Percentiles rank a stretch among this genome's conserved stretches.
Conservation (phyloP, 2,113 vertebrate genomes). For the Poicephalus gulielmi region DNA sequence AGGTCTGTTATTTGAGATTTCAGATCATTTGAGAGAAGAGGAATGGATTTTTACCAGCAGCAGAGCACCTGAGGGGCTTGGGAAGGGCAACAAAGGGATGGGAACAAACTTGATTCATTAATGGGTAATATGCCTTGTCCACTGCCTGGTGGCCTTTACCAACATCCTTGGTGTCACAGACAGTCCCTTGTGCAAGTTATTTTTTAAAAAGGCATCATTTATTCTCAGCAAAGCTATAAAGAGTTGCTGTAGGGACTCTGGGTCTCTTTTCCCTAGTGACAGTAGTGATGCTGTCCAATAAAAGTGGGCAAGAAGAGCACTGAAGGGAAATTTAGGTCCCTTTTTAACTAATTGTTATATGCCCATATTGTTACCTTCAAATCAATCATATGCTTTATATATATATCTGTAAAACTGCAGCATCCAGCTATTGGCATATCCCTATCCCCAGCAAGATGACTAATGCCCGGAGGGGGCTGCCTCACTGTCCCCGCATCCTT, state of each 20-base stretch:
- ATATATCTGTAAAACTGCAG: neutral
- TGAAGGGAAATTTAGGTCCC: neutral
- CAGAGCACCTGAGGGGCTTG: neutral
- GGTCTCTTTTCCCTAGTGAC: neutral
- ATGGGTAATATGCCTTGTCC: neutral
- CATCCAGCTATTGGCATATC: rapidly evolving
- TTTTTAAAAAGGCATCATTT: neutral
- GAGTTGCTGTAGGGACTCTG: neutral
- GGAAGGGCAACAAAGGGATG: neutral
- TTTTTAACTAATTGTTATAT: neutral
- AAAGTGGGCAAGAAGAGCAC: neutral
- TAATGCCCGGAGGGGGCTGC: rapidly evolving
- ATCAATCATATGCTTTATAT: neutral
- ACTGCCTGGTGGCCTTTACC: neutral
- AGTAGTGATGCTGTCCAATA: neutral
- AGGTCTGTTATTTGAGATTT: neutral
- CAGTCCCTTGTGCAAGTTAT: neutral
- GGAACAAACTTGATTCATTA: neutral
- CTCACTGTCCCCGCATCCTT: neutral
- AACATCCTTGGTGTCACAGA: neutral
- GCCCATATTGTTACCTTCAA: neutral
- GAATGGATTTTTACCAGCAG: neutral
- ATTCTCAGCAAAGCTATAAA: neutral
- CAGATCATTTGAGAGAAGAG: neutral
- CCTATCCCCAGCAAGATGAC: neutral